Percentiles rank a stretch among this genome's conserved stretches.
Conservation (phyloP, 2,888 invertebrate species). For the Poecilobothrus nobilitatus region DNA sequence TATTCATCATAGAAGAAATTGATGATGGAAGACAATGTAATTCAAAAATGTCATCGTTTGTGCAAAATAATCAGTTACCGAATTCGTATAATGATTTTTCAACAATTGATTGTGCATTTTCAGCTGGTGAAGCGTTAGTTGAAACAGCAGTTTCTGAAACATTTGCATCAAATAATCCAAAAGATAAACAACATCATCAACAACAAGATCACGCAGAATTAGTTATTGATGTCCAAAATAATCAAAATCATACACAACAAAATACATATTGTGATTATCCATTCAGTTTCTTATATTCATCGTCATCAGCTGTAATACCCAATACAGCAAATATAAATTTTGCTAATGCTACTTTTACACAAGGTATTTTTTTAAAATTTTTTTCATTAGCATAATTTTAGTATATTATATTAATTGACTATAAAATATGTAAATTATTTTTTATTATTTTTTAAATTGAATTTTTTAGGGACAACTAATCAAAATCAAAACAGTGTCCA, state of each 20-base stretch:
- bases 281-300: slow-evolving; percentile 30
- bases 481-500: neutral
- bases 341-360: neutral
- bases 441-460: neutral
- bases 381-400: too few relatives aligned
- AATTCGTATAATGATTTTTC: neutral
- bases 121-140: neutral
- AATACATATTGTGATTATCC: slow-evolving; percentile 30
- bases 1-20: neutral
- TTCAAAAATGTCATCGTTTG: neutral
- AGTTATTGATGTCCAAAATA: slow-evolving; percentile 19
- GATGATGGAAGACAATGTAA: neutral
- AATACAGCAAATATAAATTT: neutral
- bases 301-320: neutral
- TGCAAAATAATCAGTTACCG: neutral
- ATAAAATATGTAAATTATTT: too few relatives aligned
- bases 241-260: slow-evolving; percentile 16
- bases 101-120: neutral
- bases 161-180: too few relatives aligned
- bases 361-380: neutral
- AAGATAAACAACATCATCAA: slow-evolving; percentile 16
- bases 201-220: slow-evolving; percentile 24
- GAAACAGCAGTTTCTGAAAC: too few relatives aligned
- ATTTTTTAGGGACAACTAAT: neutral
- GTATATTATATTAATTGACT: too few relatives aligned